Percentiles rank a stretch among this genome's conserved stretches.
phyloP scores from a whole-genome alignment of 1,140 invertebrate genomes.

The Episyrphus balteatus region DNA sequence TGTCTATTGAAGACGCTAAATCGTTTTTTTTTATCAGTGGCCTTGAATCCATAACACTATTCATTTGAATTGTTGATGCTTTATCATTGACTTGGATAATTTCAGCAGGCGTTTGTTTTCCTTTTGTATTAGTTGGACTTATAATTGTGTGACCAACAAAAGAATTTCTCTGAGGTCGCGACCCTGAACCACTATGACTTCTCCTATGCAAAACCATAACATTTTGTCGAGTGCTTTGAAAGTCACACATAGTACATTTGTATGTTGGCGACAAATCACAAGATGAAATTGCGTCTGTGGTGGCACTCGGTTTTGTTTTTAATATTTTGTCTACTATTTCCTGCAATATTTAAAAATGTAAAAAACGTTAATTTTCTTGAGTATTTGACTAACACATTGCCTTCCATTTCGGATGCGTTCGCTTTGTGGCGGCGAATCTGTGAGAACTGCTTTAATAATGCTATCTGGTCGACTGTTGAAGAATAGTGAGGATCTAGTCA shows the following conservation, averaged over 20 bases:
- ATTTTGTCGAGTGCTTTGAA: conserved; percentile 51
- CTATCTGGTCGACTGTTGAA: conserved; percentile 11
- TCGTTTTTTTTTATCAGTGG: background rate
- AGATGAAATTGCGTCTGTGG: background rate
- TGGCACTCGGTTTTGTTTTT: background rate
- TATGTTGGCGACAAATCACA: conserved; percentile 24
- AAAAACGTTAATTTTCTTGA: no score
- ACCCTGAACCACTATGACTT: conserved; percentile 38
- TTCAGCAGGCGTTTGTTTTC: no score
- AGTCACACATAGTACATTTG: conserved; percentile 52
- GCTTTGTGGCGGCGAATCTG: background rate
- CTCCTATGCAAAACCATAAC: conserved; percentile 56
- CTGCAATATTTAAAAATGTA: no score
- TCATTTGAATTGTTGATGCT: no score
- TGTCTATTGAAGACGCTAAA: background rate
- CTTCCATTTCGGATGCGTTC: no score
- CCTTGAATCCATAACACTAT: no score
- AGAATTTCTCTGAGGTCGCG: conserved; percentile 6
- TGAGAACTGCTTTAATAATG: conserved; percentile 7
- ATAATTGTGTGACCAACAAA: conserved; percentile 16
- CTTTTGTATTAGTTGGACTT: conserved; percentile 7
- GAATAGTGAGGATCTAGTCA: background rate
- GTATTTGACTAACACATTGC: no score
- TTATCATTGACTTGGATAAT: no score
- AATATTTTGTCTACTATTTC: background rate